Evolutionary conservation across 2,888 invertebrate genomes (phyloP).

Genomic region (Aphodius sticticus): DNA sequence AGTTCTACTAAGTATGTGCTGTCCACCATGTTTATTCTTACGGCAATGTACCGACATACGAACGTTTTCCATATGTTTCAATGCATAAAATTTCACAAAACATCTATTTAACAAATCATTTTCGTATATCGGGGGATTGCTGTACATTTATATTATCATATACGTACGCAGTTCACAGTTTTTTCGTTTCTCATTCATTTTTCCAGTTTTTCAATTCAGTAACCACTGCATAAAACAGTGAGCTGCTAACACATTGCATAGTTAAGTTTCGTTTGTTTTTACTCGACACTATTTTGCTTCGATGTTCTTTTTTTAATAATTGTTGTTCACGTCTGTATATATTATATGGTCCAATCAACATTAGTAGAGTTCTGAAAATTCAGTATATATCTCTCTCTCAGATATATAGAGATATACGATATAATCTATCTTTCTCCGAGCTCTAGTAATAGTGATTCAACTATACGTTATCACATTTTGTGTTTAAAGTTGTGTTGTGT

Average conservation of each 20-base stretch:
- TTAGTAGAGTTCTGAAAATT: too few relatives aligned
- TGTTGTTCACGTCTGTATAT: neutral
- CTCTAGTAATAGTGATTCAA: too few relatives aligned
- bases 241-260: slow-evolving; percentile 23
- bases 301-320: neutral
- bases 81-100: neutral
- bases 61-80: neutral
- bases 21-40: slow-evolving; percentile 20
- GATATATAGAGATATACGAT: too few relatives aligned
- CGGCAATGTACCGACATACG: neutral
- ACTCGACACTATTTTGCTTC: neutral
- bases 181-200: neutral
- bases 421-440: too few relatives aligned
- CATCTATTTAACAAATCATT: neutral
- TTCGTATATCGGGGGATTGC: neutral
- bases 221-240: slow-evolving; percentile 25
- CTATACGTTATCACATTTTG: neutral
- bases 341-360: too few relatives aligned
- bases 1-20: slow-evolving; percentile 36
- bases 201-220: neutral
- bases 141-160: slow-evolving; percentile 20
- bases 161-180: slow-evolving; percentile 31
- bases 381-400: too few relatives aligned
- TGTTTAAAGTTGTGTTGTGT: neutral
- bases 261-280: neutral